Evolutionary conservation across 2,888 invertebrate genomes (phyloP).

Genomic region (Xestobium rufovillosum): DNA sequence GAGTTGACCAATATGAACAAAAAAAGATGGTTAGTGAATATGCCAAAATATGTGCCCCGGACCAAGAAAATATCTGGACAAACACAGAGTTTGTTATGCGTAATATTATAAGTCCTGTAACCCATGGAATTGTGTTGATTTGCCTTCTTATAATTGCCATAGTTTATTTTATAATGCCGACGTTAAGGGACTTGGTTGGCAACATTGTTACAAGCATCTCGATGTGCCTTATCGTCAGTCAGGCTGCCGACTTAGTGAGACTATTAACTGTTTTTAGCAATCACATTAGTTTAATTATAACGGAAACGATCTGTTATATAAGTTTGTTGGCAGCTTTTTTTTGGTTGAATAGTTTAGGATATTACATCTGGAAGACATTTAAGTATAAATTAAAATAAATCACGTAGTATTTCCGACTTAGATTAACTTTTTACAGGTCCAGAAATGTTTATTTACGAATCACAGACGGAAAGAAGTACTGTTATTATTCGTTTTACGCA

Average conservation of each 20-base stretch:
- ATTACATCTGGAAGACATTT: slow-evolving; percentile 84
- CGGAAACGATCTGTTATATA: slow-evolving; percentile 70
- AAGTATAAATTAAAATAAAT: slow-evolving; percentile 43
- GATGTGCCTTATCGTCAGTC: slow-evolving; percentile 67
- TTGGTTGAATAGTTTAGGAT: slow-evolving; percentile 80
- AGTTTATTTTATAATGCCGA: slow-evolving; percentile 76
- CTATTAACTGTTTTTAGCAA: slow-evolving; percentile 74
- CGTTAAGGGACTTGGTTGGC: slow-evolving; percentile 72
- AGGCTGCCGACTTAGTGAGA: slow-evolving; percentile 69
- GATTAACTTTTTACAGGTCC: slow-evolving; percentile 48
- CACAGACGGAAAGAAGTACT: slow-evolving; percentile 79
- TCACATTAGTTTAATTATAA: slow-evolving; percentile 72
- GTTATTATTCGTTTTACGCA: slow-evolving; percentile 76
- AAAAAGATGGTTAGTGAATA: slow-evolving; percentile 55
- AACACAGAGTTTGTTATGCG: slow-evolving; percentile 66
- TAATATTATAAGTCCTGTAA: slow-evolving; percentile 68
- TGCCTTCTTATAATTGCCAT: slow-evolving; percentile 66
- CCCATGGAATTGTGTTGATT: slow-evolving; percentile 65
- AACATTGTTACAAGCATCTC: slow-evolving; percentile 79
- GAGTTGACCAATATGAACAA: too few species aligned
- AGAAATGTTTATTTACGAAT: slow-evolving; percentile 77
- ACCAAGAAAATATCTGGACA: slow-evolving; percentile 63
- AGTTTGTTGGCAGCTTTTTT: slow-evolving; percentile 75
- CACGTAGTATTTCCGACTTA: slow-evolving; percentile 5
- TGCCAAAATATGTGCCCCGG: slow-evolving; percentile 68